Percentiles rank a stretch among this genome's conserved stretches.
phyloP scores from a whole-genome alignment of 2,113 vertebrate species.

The Castor canadensis region DNA sequence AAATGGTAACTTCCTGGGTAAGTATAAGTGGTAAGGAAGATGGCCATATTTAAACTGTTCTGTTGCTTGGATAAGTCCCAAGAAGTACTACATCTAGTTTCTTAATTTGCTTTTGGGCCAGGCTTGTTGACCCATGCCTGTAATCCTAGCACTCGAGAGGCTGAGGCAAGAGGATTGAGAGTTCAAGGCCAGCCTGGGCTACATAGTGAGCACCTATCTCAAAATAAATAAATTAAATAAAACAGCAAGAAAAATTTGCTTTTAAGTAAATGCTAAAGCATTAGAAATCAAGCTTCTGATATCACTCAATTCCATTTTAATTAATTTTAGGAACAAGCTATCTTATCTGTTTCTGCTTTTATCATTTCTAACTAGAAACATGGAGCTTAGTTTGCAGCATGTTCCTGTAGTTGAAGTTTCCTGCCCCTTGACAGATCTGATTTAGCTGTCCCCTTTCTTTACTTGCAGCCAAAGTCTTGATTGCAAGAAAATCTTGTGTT shows the following conservation, averaged over 20 bases:
- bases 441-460: neutral
- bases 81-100: neutral
- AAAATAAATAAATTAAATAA: no score
- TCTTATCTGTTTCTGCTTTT: neutral
- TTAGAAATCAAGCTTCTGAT: neutral
- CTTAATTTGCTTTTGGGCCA: neutral
- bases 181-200: no score
- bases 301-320: neutral
- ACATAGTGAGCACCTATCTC: no score
- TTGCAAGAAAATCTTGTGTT: neutral
- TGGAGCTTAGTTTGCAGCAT: neutral
- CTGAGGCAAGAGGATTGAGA: no score
- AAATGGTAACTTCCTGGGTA: neutral
- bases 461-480: neutral
- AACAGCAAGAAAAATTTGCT: neutral
- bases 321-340: no score
- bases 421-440: constrained; percentile 6
- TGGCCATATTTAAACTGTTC: neutral
- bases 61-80: neutral
- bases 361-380: neutral
- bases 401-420: neutral
- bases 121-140: no score
- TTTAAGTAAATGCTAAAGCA: neutral
- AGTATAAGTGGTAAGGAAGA: neutral
- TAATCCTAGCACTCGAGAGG: no score